A percentile compares a stretch with the other conserved stretches of the same genome.
Conservation (phyloP, 2,888 invertebrate species). For the Auanema freiburgensis region DNA sequence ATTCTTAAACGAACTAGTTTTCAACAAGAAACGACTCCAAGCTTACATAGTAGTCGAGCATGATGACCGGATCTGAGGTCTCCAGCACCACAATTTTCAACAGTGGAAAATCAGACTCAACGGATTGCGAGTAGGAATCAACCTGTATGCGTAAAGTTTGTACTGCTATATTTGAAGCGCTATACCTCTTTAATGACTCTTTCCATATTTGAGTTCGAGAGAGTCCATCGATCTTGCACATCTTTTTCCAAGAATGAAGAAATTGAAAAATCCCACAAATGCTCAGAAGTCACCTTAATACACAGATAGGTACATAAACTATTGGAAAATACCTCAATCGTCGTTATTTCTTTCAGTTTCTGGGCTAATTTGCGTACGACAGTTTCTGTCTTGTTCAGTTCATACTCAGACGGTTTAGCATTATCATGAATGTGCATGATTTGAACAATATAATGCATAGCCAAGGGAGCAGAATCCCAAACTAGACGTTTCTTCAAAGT, state of each 20-base stretch:
- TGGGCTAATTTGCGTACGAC: slow-evolving; percentile 28
- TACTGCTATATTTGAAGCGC: background rate
- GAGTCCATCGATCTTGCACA: slow-evolving; percentile 43
- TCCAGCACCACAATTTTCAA: slow-evolving; percentile 37
- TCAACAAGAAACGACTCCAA: background rate
- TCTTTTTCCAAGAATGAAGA: slow-evolving; percentile 38
- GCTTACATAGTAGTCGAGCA: slow-evolving; percentile 37
- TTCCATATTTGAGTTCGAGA: slow-evolving; percentile 31
- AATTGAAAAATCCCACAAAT: slow-evolving; percentile 57
- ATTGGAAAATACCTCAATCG: slow-evolving; percentile 22
- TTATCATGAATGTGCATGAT: slow-evolving; percentile 54
- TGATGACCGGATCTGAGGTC: slow-evolving; percentile 26
- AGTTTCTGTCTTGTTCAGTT: slow-evolving; percentile 17
- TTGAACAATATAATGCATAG: slow-evolving; percentile 50
- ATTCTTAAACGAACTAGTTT: slow-evolving; percentile 11
- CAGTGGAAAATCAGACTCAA: slow-evolving; percentile 30
- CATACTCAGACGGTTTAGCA: slow-evolving; percentile 7
- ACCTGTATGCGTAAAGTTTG: slow-evolving; percentile 18
- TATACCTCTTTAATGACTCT: slow-evolving; percentile 28
- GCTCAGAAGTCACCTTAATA: slow-evolving; percentile 39
- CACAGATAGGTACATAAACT: background rate
- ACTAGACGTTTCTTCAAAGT: slow-evolving; percentile 39
- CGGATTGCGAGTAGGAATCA: slow-evolving; percentile 33
- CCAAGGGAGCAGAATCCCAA: slow-evolving; percentile 49
- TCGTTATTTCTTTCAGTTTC: slow-evolving; percentile 24